These are phyloP conservation scores for Trididemnum nubilum DNA, from an alignment of 23 tunicate species.

Conservation along the genomic window DNA sequence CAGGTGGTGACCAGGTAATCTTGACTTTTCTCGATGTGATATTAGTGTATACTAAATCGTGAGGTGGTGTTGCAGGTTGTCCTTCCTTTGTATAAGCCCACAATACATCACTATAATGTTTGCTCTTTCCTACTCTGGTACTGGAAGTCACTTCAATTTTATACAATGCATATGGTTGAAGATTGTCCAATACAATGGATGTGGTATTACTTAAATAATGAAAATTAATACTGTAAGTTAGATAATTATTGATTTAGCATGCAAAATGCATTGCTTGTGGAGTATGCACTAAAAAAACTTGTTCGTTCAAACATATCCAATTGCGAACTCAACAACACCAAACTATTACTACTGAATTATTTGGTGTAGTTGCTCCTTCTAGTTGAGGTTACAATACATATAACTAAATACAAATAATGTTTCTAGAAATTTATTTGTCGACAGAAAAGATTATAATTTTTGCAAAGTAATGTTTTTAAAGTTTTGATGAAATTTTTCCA, in stretches of 20 bases:
- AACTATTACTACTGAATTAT: no score
- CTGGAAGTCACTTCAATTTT: constrained; percentile 41
- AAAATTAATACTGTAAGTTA: background rate
- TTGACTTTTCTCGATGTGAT: constrained; percentile 40
- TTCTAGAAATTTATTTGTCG: no score
- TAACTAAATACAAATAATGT: no score
- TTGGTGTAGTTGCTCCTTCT: no score
- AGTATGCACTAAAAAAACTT: no score
- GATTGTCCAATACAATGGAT: constrained; percentile 10
- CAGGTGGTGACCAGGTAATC: constrained; percentile 53
- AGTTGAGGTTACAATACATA: no score
- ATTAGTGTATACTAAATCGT: constrained; percentile 44
- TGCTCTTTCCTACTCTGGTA: constrained; percentile 50
- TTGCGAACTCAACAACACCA: no score
- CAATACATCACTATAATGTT: constrained; percentile 14
- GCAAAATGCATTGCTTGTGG: background rate
- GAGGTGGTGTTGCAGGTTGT: constrained; percentile 75
- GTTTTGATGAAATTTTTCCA: no score
- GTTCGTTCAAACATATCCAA: no score
- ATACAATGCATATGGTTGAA: constrained; percentile 47
- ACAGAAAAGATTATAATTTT: no score
- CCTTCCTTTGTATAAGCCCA: constrained; percentile 54
- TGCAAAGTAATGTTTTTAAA: no score
- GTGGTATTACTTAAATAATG: constrained; percentile 45
- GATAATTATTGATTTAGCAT: background rate